Base-by-base conservation (phyloP, 2,113 vertebrate species). In the Sapajus apella region DNA sequence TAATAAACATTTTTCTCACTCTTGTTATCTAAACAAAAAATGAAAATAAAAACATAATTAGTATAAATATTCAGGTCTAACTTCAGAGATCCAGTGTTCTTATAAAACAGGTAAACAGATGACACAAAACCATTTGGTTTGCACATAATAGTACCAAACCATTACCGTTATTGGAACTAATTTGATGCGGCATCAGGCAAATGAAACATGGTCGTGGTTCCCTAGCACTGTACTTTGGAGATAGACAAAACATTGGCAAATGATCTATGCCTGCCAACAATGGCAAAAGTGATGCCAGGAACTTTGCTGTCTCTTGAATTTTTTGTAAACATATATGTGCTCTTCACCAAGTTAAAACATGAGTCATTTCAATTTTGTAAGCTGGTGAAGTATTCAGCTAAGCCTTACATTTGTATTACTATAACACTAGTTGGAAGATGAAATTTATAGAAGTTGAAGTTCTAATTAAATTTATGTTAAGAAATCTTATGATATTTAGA, bases 1-100 rank as follows among this genome's bases (percentile, higher is more conserved):
- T 84, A 94, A 70, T 93, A 92, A 94, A 95, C 18, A 21, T 64
- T 97, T 94, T 91, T 84, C 77, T 83, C 86, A 89, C 23, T 89
- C 40, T 27, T 88, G 4, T 81, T 89, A 75, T 75, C 47, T 52
- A 89, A 94, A 88, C 3, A 10, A 35, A 45, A 95, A 94, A 79
- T 86, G 73, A 94, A 96, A 93, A 91, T 91, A 75, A 93, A 95
- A 85, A 72, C 13, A 73, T 93, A 87, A 94, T 94, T 95, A 81
- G 25, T 77, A 56, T 68, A 92, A 92, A 77, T 91, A 95, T 90
- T 93, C 17, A 83, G 30, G 43, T 95, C 47, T 80, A 93, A 95
- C 91, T 90, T 88, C 13, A 94, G 43, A 93, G 91, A 85, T 45
- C 70, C 30, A 37, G 84, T 84, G 27, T 82, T 47, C 10, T 89